phyloP scores from a whole-genome alignment of 2,888 invertebrate genomes.

The Carterocephalus palaemon region DNA sequence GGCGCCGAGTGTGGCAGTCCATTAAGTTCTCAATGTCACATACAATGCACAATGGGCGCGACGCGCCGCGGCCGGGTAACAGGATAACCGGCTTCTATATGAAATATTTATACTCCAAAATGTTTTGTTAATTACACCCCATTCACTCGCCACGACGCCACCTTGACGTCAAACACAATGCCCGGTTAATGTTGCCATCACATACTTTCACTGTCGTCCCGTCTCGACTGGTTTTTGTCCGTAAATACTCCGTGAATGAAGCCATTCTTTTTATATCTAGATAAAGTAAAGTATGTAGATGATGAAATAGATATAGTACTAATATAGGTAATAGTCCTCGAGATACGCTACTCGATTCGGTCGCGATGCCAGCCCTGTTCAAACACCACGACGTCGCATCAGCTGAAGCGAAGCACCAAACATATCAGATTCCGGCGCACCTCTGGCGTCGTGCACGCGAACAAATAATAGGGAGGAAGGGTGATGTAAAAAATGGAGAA shows the following conservation, averaged over 20 bases:
- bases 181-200: neutral
- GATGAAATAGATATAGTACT: conserved; percentile 21
- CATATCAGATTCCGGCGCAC: conserved; percentile 71
- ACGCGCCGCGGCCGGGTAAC: conserved; percentile 51
- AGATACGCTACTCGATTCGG: conserved; percentile 62
- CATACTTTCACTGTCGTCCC: neutral
- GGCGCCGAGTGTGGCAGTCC: conserved; percentile 53
- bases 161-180: conserved; percentile 3
- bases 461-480: conserved; percentile 64
- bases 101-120: conserved; percentile 17
- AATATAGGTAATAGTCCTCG: no score
- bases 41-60: conserved; percentile 58
- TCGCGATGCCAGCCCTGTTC: conserved; percentile 46
- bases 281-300: conserved; percentile 5
- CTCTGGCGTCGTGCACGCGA: conserved; percentile 54
- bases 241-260: no score
- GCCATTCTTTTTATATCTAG: no score
- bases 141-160: neutral
- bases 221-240: neutral
- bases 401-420: conserved; percentile 52
- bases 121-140: conserved; percentile 18
- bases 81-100: conserved; percentile 41
- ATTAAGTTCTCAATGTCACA: conserved; percentile 71
- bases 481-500: conserved; percentile 66
- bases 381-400: conserved; percentile 65